Percentiles rank a stretch among this genome's conserved stretches.
phyloP scores from a whole-genome alignment of 30 jellyfish, hydroid and myxozoan species.

The Pelagia noctiluca region DNA sequence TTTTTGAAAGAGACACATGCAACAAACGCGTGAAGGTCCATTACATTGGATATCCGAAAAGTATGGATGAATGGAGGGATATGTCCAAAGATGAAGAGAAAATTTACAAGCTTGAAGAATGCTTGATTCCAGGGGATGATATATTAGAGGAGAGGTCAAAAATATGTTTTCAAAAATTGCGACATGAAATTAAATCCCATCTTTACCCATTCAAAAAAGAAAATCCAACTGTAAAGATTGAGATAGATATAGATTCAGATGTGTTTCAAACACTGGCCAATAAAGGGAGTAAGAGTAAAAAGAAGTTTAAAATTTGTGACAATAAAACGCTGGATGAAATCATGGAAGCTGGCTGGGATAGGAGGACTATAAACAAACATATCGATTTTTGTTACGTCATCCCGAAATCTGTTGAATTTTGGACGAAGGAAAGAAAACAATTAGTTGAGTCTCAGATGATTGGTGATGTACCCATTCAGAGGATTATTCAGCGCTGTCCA shows the following conservation, averaged over 20 bases:
- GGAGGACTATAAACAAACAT: neutral
- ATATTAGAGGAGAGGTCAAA: neutral
- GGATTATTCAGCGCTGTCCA: too few relatives aligned
- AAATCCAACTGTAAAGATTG: neutral
- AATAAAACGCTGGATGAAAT: neutral
- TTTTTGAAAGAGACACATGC: neutral
- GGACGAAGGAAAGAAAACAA: too few relatives aligned
- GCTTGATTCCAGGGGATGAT: neutral
- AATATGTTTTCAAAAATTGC: neutral
- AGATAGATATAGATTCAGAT: neutral
- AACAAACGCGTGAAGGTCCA: neutral
- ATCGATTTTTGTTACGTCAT: slow-evolving; percentile 2
- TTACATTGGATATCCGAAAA: neutral
- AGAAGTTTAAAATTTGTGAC: neutral
- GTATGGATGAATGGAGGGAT: slow-evolving; percentile 5
- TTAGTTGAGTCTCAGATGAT: too few relatives aligned
- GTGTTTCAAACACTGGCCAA: neutral
- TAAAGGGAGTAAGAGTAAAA: neutral
- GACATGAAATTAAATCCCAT: neutral
- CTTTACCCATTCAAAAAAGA: neutral
- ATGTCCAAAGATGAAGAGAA: neutral
- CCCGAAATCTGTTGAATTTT: neutral
- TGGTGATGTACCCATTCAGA: too few relatives aligned
- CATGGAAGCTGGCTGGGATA: slow-evolving; percentile 15
- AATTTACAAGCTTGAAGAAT: neutral